Base-by-base conservation (phyloP, 2,113 vertebrate species). In the Chloebia gouldiae region DNA sequence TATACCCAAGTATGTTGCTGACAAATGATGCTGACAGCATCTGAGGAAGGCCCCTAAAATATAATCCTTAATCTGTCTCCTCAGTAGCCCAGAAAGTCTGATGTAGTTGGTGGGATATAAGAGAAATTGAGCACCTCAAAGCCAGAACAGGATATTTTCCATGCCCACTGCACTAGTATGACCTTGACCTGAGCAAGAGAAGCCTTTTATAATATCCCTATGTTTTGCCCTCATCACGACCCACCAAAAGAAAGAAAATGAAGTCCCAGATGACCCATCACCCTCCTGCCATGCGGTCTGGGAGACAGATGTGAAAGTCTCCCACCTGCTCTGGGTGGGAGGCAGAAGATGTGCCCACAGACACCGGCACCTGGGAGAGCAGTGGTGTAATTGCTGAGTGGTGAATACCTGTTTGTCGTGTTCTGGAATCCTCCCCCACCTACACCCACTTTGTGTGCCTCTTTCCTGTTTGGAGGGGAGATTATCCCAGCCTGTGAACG, bases 301-400 rank as follows among this genome's bases (percentile, higher is more conserved):
- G 7, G 35, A 64, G 30, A 19, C 21, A 54, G 56, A 42, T 0
- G 5, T 21, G 53, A 20, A 28, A 1, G 6, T 37, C 23, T 17
- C 17, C 18, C 6, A 7, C 27, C 5, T 0, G 1, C 35, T 54
- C 22, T 37, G 60, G 68, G n/a, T 5, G 4, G 37, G 24, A 89
- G 42, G 47, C 39, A 50, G 83, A 35, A 65, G 76, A 39, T 51
- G n/a, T 20, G 16, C 68, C 54, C 23, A 7, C 30, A 39, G 86
- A 37, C 47, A 20, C 10, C 2, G 0, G 4, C 1, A 5, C 44
- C 57, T 16, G 31, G 66, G 63, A 90, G 73, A 76, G 50, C 66
- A 5, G 8, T 1, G 0, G 13, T 4, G 9, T 42, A 50, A 90
- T 39, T 81, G 63, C 60, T 21, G 51, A 50, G 65, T 4, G 20